Percentiles rank a stretch among this genome's conserved stretches.
These are phyloP conservation scores for Pogonomyrmex californicus DNA, from an alignment of 1,140 invertebrate genomes.

Conservation along the genomic window DNA sequence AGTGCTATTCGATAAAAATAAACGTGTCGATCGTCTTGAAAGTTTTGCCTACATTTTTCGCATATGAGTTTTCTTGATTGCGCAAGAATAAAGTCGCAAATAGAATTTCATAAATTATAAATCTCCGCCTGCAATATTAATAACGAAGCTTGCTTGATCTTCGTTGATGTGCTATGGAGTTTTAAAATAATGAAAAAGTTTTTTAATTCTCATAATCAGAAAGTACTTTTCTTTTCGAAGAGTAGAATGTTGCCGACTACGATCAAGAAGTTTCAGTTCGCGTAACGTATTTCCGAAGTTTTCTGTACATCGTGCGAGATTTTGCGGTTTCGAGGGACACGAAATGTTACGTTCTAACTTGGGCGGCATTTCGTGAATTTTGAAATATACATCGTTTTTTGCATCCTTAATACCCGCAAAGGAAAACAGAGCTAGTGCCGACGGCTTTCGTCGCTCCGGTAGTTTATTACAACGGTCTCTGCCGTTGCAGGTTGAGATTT, in stretches of 20 bases:
- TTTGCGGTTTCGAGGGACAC: slow-evolving; percentile 10
- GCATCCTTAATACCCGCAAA: slow-evolving; percentile 51
- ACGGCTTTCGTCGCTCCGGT: slow-evolving; percentile 44
- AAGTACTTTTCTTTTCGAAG: slow-evolving; percentile 7
- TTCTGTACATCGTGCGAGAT: slow-evolving; percentile 6
- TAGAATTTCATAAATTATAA: not conserved
- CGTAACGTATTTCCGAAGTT: slow-evolving; percentile 54
- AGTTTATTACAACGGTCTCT: slow-evolving; percentile 59
- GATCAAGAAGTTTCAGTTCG: slow-evolving; percentile 29
- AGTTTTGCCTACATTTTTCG: not conserved
- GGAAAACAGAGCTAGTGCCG: slow-evolving; percentile 24
- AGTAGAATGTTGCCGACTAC: not conserved
- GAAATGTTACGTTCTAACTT: slow-evolving; percentile 22
- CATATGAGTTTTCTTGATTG: not conserved
- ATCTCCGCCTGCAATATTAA: not conserved
- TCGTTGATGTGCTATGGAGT: not conserved
- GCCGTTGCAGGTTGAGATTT: slow-evolving; percentile 52
- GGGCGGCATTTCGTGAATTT: slow-evolving; percentile 40
- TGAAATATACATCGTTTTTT: slow-evolving; percentile 46
- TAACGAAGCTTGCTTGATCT: slow-evolving; percentile 9
- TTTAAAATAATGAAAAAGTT: slow-evolving; percentile 26
- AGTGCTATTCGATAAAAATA: slow-evolving; percentile 44
- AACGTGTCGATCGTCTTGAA: slow-evolving; percentile 16
- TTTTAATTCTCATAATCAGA: slow-evolving; percentile 58
- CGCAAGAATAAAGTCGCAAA: slow-evolving; percentile 2